phyloP scores from a whole-genome alignment of 2,113 vertebrate genomes.

The Triplophysa rosa region DNA sequence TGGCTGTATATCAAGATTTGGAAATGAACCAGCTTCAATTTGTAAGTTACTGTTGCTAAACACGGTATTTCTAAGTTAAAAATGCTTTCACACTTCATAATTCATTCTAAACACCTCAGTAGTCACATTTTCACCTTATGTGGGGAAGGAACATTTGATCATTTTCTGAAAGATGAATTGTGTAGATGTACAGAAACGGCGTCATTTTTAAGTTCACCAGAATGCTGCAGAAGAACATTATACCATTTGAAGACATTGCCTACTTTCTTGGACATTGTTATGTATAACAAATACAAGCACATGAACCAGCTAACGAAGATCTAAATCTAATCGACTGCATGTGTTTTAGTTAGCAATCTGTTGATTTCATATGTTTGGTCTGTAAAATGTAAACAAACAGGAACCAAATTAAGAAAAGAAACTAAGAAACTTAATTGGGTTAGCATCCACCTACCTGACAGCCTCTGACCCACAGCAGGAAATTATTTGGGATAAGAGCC shows the following conservation, averaged over 20 bases:
- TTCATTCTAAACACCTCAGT: not conserved
- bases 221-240: not conserved
- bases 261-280: not conserved
- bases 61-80: not conserved
- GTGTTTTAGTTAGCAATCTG: conserved; percentile 17
- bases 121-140: too few relatives aligned
- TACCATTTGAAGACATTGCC: too few relatives aligned
- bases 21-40: not conserved
- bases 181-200: too few relatives aligned
- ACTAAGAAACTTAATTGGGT: conserved; percentile 33
- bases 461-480: conserved; percentile 37
- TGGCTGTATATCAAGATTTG: not conserved
- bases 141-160: too few relatives aligned
- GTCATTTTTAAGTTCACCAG: too few relatives aligned
- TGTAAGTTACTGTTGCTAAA: not conserved
- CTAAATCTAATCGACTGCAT: conserved; percentile 22
- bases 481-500: conserved; percentile 31
- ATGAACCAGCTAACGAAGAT: too few relatives aligned
- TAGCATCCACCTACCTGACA: conserved; percentile 33
- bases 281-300: not conserved
- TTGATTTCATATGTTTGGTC: conserved; percentile 32
- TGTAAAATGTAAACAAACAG: conserved; percentile 1
- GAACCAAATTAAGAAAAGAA: not conserved
- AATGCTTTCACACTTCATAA: not conserved
- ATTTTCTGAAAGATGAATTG: too few relatives aligned